These are phyloP conservation scores for Watsonalla binaria DNA, from an alignment of 2,888 invertebrate genomes.

Conservation along the genomic window DNA sequence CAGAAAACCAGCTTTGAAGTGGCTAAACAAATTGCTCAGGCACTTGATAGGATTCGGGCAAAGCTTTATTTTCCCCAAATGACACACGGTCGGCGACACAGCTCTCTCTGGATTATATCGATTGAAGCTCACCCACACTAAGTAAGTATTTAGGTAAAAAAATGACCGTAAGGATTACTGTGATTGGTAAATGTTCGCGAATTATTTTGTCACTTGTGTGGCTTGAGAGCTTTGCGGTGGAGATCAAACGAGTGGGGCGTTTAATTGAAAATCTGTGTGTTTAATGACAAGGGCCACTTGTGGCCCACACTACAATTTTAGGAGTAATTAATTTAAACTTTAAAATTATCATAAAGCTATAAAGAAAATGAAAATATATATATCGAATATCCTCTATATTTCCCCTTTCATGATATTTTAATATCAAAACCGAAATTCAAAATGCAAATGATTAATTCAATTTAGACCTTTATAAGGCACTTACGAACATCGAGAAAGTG, in stretches of 20 bases:
- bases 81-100: slow-evolving; percentile 41
- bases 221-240: slow-evolving; percentile 15
- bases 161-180: slow-evolving; percentile 32
- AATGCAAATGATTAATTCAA: no score
- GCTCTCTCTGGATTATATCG: slow-evolving; percentile 52
- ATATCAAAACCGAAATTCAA: no score
- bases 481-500: no score
- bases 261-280: slow-evolving; percentile 8
- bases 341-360: no score
- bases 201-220: slow-evolving; percentile 24
- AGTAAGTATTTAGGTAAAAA: slow-evolving; percentile 32
- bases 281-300: neutral
- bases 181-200: slow-evolving; percentile 30
- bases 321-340: no score
- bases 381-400: no score
- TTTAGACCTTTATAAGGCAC: no score
- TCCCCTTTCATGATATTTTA: no score
- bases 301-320: no score
- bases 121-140: slow-evolving; percentile 26
- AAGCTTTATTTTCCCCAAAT: slow-evolving; percentile 58
- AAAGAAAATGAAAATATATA: no score
- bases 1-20: slow-evolving; percentile 53
- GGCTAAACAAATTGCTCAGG: slow-evolving; percentile 59
- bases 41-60: slow-evolving; percentile 59
- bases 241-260: slow-evolving; percentile 3